Evolutionary conservation across 2,797 vertebrate species (phyloP), one percentile per base, ranked within the genome.

Genomic region (Neopelma chrysocephalum): DNA sequence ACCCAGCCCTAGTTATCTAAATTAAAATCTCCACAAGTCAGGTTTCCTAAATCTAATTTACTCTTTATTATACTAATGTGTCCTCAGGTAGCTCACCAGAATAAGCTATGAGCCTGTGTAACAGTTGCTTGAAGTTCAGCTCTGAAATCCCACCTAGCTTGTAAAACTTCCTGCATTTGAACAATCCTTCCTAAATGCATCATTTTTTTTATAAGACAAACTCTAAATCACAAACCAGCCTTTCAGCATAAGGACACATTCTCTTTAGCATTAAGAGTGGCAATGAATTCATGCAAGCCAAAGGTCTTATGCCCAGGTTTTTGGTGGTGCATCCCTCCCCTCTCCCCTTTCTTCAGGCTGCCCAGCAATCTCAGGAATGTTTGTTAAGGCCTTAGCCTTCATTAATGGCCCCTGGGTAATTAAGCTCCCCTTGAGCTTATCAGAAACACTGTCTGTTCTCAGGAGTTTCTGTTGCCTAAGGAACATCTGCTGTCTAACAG

Each of bases 21-120:
- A 93, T 87, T 95, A 95, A 95, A 94, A 93, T 95, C 80, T 89
- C 62, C 77, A 81, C 80, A 78, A 71, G 50, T 83, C 54, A 76
- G 53, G n/a, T 66, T 78, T 86, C 51, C 47, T 79, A 93, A 76
- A 69, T 58, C 53, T 80, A 75, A 87, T 87, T 80, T 89, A 64
- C 42, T 58, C 42, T 53, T 76, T 54, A 95, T 51, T 26, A 68
- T 11, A 68, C 3, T 58, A n/a, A 56, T 6, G 21, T 51, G 19
- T 64, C 50, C 51, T 69, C 3, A 48, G 3, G 29, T 6, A 88
- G 27, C 40, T 71, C 72, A 89, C 22, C 22, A 86, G 56, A 88
- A 54, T 42, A 47, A 91, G 19, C 26, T 62, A n/a, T 1, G 5
- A 77, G 36, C n/a, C n/a, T 72, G 32, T 9, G 1, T 23, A 69